phyloP scores from a whole-genome alignment of 2,888 invertebrate species.

The Dascillus cervinus region DNA sequence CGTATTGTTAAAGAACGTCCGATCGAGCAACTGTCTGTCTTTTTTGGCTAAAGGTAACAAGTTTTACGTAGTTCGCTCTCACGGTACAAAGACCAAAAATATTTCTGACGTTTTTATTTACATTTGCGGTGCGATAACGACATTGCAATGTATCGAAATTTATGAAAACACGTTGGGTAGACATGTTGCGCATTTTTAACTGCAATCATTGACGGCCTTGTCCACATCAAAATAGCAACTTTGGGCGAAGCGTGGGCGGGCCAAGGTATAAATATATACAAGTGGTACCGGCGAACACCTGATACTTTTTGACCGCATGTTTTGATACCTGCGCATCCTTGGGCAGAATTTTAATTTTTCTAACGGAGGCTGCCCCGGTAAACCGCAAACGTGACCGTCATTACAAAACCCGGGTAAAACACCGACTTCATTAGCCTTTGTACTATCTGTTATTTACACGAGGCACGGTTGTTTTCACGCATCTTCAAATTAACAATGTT shows the following conservation, averaged over 20 bases:
- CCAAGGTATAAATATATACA: slow-evolving; percentile 19
- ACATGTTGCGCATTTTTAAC: slow-evolving; percentile 7
- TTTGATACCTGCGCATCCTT: slow-evolving; percentile 16
- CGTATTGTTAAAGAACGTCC: too few relatives aligned
- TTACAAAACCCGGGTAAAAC: background rate
- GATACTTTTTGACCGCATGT: slow-evolving; percentile 22
- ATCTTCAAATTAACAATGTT: too few relatives aligned
- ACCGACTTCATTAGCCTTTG: background rate
- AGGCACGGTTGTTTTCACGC: too few relatives aligned
- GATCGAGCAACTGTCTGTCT: too few relatives aligned
- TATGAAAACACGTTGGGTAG: too few relatives aligned
- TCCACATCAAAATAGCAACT: slow-evolving; percentile 34
- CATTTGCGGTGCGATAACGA: too few relatives aligned
- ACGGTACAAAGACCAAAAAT: too few relatives aligned
- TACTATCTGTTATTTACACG: background rate
- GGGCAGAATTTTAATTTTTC: slow-evolving; percentile 4
- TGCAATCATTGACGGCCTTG: slow-evolving; percentile 28
- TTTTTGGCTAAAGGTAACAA: too few relatives aligned
- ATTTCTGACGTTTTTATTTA: too few relatives aligned
- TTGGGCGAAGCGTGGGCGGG: slow-evolving; percentile 30
- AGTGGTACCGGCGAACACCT: slow-evolving; percentile 33
- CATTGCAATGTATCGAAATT: too few relatives aligned
- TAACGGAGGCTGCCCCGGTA: background rate
- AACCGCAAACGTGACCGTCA: too few relatives aligned
- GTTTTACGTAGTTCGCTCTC: too few relatives aligned